Base-by-base conservation (phyloP, 2,797 vertebrate species). In the Spheniscus humboldti region DNA sequence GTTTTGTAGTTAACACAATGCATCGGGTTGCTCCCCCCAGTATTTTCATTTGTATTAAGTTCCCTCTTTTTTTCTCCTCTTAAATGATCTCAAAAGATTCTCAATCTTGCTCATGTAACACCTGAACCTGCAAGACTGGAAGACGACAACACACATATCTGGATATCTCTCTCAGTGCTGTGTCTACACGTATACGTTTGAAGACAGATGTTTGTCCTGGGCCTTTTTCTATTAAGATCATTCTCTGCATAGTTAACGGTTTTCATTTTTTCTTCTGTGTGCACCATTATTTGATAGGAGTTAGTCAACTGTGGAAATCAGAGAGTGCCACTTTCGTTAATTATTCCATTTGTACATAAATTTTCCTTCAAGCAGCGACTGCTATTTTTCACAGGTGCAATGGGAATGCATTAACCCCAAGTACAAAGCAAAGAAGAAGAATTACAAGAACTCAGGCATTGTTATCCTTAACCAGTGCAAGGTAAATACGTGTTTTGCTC, bases 371-470 rank as follows among this genome's bases (percentile, higher is more conserved):
- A 62, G 22, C 53, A 52, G 13, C 84, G 78, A 79, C 15, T 80
- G 63, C 80, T 95, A 0, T 90, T 92, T 92, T 80, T 91, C 90
- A 67, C 94, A 99, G 99, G 98, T 99, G 55, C 99, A 99, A 71
- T 99, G 99, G 99, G 99, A 99, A 91, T 99, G 99, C 97, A 99
- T 99, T 98, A 99, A 99, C 94, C 99, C 99, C 48, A 99, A 99
- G 97, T 99, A 99, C 97, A 99, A 99, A 97, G 98, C 98, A 94
- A 99, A 99, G 98, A 99, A 99, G 98, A 99, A 99, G 98, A 99
- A 99, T 95, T 99, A 99, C 97, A 99, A 99, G 97, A 99, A 99
- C 97, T 99, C 99, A 22, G 99, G 99, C 82, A 98, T 99, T 27
- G 99, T 99, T 94, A 99, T 99, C 95, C 99, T 99, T 94, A 99